These are phyloP conservation scores for Scrobipalpa atriplicella DNA, from an alignment of 2,888 invertebrate species.

Conservation along the genomic window DNA sequence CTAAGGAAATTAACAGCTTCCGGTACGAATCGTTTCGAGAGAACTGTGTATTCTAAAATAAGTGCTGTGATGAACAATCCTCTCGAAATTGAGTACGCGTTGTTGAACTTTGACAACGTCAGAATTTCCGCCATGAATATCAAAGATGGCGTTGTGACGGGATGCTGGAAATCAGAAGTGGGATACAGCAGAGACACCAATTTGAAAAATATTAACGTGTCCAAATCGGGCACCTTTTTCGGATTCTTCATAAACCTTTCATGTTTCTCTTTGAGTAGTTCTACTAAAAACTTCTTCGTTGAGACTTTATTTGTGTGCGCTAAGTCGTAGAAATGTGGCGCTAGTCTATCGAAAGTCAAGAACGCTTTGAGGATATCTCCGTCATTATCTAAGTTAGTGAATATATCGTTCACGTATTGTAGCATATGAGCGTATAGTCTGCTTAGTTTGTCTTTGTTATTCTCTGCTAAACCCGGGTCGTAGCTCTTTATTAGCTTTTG, in stretches of 20 bases:
- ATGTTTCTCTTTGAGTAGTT: conserved; percentile 89
- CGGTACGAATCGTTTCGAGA: conserved; percentile 92
- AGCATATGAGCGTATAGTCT: conserved; percentile 89
- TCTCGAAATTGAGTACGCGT: conserved; percentile 86
- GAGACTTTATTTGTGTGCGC: conserved; percentile 87
- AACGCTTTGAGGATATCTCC: conserved; percentile 80
- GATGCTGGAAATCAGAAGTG: conserved; percentile 95
- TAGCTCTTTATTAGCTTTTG: conserved; percentile 94
- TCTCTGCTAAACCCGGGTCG: conserved; percentile 90
- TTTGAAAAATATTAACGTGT: conserved; percentile 91
- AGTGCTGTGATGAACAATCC: conserved; percentile 90
- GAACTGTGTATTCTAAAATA: conserved; percentile 88
- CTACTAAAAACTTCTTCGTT: conserved; percentile 85
- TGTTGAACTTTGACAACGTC: conserved; percentile 84
- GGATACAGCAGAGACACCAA: conserved; percentile 91
- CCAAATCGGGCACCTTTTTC: conserved; percentile 85
- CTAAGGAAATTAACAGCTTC: conserved; percentile 90
- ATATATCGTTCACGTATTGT: conserved; percentile 89
- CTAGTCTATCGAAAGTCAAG: conserved; percentile 81
- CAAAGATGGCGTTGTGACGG: conserved; percentile 92
- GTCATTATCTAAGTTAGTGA: conserved; percentile 63
- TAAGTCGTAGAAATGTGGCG: conserved; percentile 85
- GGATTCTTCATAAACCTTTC: conserved; percentile 82
- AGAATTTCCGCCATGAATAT: conserved; percentile 93
- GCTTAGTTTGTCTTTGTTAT: conserved; percentile 90